Evolutionary conservation across 2,113 vertebrate species (phyloP), one percentile per base, ranked within the genome.

Genomic region (Dascyllus trimaculatus): DNA sequence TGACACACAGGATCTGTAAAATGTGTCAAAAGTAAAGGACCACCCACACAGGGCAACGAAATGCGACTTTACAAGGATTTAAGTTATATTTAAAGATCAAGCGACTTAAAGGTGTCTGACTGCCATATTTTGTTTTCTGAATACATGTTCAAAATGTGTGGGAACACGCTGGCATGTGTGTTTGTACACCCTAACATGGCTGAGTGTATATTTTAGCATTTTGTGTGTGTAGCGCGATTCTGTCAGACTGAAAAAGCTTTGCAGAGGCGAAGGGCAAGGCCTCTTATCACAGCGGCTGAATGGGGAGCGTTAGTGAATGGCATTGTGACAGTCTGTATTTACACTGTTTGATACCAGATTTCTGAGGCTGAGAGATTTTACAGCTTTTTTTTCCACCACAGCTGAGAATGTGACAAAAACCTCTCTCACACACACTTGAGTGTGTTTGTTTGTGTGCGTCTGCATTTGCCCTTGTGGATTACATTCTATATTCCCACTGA

Each of bases 291-390:
- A 29, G 21, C 10, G 1, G 29, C 56, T 81, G 76, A 84, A 88
- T 75, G 54, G 58, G 65, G 74, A 77, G 63, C 0, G 9, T 68
- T 73, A 65, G 35, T 81, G 60, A 80, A 79, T 65, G 75, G 45
- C 52, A 51, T 58, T 56, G 81, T 59, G 61, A 58, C 18, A 7
- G 72, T 70, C 66, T 81, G 59, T 57, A 56, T 77, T 87, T 65
- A 78, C 69, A n/a, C 66, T 21, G 79, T 64, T 25, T n/a, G 66
- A 70, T 61, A 78, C 38, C 66, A 84, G 71, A 81, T 81, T 72
- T 75, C 75, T 58, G 38, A 81, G 66, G 57, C 26, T 32, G 45
- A 51, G 69, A 86, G 71, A 74, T 88, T 78, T 84, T 46, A 48
- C 38, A 48, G 43, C n/a, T 80, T 81, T 73, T 79, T 26, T 80